Base-by-base conservation (phyloP, 2,797 vertebrate species). In the Trematomus bernacchii region DNA sequence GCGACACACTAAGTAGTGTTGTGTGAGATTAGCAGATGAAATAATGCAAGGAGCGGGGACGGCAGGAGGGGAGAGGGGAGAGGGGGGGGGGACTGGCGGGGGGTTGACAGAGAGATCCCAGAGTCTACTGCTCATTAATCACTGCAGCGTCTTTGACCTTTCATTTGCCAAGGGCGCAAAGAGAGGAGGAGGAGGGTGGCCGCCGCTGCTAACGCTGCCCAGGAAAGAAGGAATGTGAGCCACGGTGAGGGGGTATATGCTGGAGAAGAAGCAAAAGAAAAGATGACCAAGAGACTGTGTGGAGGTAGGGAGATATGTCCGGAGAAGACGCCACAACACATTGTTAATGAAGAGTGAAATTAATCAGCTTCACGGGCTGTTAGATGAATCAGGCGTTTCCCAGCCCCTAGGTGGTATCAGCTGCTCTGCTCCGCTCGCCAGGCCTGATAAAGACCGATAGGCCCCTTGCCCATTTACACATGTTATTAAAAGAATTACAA, bases 101-200 rank as follows among this genome's bases (percentile, higher is more conserved):
- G 90, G 86, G 85, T 83, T 94, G 95, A 95, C 93, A 91, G 93
- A 95, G 92, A 93, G 93, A 95, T 95, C 94, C 93, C 91, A 91
- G 94, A 92, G 92, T 94, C 93, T 94, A 93, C 92, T 92, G 93
- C 94, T 95, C 95, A 96, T 96, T 96, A 96, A 96, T 96, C 95
- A 96, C 94, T 93, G 94, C 93, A 93, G 93, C 91, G 93, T 96
- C 94, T 95, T 94, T 95, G 94, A 96, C 95, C 95, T 96, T 96
- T 95, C 94, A 95, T 96, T 95, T 95, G 95, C 95, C 95, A 96
- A 96, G 95, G 95, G 95, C 94, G 83, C 93, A 89, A 91, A 82
- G 80, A 88, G 83, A 89, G 86, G 85, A 93, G 89, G 91, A 88
- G 90, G 87, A 84, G 85, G 90, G 82, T 66, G 84, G 90, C 83